phyloP scores from a whole-genome alignment of 2,797 vertebrate species.

The Ctenopoma multispine region DNA sequence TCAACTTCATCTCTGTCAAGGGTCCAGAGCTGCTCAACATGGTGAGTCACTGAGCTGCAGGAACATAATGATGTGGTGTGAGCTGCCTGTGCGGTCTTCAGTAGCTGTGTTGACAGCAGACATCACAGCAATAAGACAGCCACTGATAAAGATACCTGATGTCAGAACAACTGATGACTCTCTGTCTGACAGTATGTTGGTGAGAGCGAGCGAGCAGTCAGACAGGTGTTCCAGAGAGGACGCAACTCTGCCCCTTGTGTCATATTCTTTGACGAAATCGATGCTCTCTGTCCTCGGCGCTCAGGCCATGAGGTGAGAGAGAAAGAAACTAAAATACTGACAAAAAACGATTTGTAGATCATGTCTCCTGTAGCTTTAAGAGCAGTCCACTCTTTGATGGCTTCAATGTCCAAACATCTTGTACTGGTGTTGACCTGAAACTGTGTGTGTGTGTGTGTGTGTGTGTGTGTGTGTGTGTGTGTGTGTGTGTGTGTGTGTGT shows the following conservation, averaged over 20 bases:
- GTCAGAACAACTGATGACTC: background rate
- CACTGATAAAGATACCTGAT: background rate
- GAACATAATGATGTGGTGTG: background rate
- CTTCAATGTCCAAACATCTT: too few species aligned
- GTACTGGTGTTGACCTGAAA: too few species aligned
- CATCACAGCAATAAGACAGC: background rate
- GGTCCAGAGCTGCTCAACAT: conserved; percentile 97
- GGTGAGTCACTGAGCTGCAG: conserved; percentile 83
- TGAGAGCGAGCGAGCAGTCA: conserved; percentile 94
- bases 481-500: too few species aligned
- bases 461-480: too few species aligned
- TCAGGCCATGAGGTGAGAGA: conserved; percentile 91
- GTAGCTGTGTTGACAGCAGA: too few species aligned
- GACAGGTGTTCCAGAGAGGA: conserved; percentile 96
- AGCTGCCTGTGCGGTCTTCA: background rate
- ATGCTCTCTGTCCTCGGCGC: conserved; percentile 94
- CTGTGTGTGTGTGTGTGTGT: too few species aligned
- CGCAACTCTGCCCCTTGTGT: conserved; percentile 95
- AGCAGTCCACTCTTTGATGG: too few species aligned
- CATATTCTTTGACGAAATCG: conserved; percentile 98
- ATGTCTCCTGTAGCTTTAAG: too few species aligned
- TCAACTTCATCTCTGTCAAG: conserved; percentile 99
- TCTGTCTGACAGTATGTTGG: conserved; percentile 90
- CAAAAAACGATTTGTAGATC: too few species aligned
- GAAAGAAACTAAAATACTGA: too few species aligned